Base-by-base conservation (phyloP, 2,888 invertebrate genomes). In the Mesorhabditis spiculigera region DNA sequence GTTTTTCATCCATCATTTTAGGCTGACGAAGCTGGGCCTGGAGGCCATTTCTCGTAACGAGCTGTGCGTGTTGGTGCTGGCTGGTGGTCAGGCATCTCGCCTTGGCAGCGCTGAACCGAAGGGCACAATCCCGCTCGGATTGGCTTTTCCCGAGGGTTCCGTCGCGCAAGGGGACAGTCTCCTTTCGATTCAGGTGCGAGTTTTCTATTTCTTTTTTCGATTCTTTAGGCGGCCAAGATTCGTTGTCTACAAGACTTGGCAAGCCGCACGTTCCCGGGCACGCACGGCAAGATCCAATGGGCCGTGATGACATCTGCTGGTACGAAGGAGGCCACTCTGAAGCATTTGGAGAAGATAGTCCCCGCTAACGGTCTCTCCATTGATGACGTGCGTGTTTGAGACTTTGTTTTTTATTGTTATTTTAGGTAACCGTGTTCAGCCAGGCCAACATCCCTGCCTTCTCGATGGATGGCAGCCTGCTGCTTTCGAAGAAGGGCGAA, bases 11-110 rank as follows among this genome's bases (percentile, higher is more conserved):
- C 50, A 68, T 77, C 45, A 66, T 10, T 73, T n/a, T 63, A 75
- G 73, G 4, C 73, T 86, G 74, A 86, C 86, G 74, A 78, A 41
- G 61, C 87, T 50, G 58, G 88, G 88, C 71, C 76, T 89, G 75
- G 87, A 86, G 66, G 86, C 87, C 61, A 85, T 89, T 42, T 80
- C 86, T 5, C 78, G 86, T 63, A 86, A 86, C 64, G 80, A 86
- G 71, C 88, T 89, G 68, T 96, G 93, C 66, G 94, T 96, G 42
- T 87, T 98, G 68, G 89, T 98, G 5, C 89, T 98, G 87, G 97
- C 97, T 66, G 98, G 98, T 44, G 98, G 98, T 5, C 97, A 98
- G 87, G 98, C 97, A 1, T 98, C 96, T 0, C 90, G 98, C 69
- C 90, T 99, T 3, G 98, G 98, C 3, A 95, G 95, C 28, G 89